Evolutionary conservation across 2,888 invertebrate genomes (phyloP).

Genomic region (Taenaris catops): DNA sequence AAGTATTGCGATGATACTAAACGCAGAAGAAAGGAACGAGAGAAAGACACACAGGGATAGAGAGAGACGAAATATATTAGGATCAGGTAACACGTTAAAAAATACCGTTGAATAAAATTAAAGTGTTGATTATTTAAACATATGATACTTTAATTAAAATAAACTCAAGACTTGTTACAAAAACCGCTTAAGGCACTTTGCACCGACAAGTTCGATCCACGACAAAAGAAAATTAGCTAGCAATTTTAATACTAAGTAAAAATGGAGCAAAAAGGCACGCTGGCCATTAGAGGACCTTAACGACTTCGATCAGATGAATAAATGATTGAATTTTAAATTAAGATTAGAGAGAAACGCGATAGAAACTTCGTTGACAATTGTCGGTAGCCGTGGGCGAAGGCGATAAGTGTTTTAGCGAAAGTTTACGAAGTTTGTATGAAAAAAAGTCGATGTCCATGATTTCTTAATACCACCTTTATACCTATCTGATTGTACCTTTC

Average conservation of each 20-base stretch:
- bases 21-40: no score
- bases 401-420: constrained; percentile 35
- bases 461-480: constrained; percentile 1
- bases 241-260: constrained; percentile 54
- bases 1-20: no score
- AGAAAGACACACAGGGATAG: no score
- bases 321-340: constrained; percentile 77
- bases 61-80: no score
- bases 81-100: no score
- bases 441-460: neutral
- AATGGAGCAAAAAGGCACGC: constrained; percentile 55
- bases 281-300: constrained; percentile 62
- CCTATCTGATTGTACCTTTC: neutral
- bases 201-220: constrained; percentile 33
- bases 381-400: constrained; percentile 32
- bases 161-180: constrained; percentile 16
- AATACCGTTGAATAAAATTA: no score
- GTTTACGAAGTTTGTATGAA: constrained; percentile 11
- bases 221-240: constrained; percentile 52
- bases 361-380: constrained; percentile 62
- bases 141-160: no score
- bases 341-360: constrained; percentile 54
- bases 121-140: no score
- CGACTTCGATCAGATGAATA: constrained; percentile 69
- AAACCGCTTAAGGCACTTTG: constrained; percentile 18